Percentiles rank a stretch among this genome's conserved stretches.
Evolutionary conservation across 2,888 invertebrate species (phyloP).

Genomic region (Petrophora chlorosata): DNA sequence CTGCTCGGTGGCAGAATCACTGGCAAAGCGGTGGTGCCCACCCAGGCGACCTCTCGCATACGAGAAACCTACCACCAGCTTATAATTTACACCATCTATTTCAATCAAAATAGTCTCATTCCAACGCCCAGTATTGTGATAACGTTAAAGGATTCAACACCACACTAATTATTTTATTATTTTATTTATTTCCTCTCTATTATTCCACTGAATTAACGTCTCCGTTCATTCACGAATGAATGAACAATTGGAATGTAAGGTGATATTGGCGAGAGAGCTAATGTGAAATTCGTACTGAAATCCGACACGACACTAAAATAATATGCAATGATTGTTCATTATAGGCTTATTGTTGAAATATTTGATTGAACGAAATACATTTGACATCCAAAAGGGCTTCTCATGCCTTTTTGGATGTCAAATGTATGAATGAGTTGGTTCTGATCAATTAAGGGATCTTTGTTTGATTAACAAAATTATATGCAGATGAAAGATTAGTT

Average conservation of each 20-base stretch:
- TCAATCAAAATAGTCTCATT: slow-evolving; percentile 44
- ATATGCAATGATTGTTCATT: slow-evolving; percentile 51
- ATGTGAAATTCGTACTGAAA: slow-evolving; percentile 56
- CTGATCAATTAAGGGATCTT: slow-evolving; percentile 19
- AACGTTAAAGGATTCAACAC: slow-evolving; percentile 70
- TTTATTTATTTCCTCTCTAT: slow-evolving; percentile 58
- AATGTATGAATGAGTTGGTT: slow-evolving; percentile 15
- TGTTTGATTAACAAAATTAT: background rate
- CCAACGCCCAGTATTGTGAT: slow-evolving; percentile 61
- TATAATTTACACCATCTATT: slow-evolving; percentile 28
- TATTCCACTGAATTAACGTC: slow-evolving; percentile 35
- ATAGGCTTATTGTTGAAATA: slow-evolving; percentile 44
- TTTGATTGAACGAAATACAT: slow-evolving; percentile 33
- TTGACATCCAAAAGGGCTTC: slow-evolving; percentile 6
- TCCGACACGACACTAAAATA: slow-evolving; percentile 45
- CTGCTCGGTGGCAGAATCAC: no score
- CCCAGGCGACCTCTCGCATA: no score
- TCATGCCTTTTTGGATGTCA: slow-evolving; percentile 19
- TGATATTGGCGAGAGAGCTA: slow-evolving; percentile 52
- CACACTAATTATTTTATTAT: slow-evolving; percentile 79
- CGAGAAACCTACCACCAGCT: no score
- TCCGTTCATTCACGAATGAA: slow-evolving; percentile 26
- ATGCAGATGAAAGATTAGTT: background rate
- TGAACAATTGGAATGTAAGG: slow-evolving; percentile 33
- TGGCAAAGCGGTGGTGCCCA: no score